Conservation (phyloP, 1,140 invertebrate species). For the Drosophila grimshawi region DNA sequence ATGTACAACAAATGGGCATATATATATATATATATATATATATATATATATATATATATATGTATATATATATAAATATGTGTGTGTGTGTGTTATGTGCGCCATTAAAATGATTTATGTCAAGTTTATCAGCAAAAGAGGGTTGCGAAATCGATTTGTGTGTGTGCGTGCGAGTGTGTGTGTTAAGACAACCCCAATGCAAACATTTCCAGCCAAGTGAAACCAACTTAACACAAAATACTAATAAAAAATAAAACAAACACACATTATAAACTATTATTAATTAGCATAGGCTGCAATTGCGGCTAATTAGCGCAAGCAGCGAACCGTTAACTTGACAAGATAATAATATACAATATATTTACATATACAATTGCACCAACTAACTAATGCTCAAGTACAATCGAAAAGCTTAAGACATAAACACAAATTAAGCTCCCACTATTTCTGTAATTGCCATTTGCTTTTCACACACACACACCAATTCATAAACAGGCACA, state of each 20-base stretch:
- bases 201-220: not conserved
- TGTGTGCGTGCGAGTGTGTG: conserved; percentile 16
- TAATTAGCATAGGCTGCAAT: conserved; percentile 19
- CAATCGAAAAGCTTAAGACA: conserved; percentile 40
- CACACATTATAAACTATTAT: conserved; percentile 3
- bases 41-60: conserved; percentile 2
- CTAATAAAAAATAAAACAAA: not conserved
- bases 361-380: conserved; percentile 16
- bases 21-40: not conserved
- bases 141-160: conserved; percentile 42
- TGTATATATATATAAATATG: not conserved
- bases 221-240: not conserved
- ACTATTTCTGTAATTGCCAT: conserved; percentile 4
- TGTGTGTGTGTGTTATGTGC: conserved; percentile 38
- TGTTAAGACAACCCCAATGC: not conserved
- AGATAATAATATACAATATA: not conserved
- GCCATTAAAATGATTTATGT: conserved; percentile 79
- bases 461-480: conserved; percentile 1
- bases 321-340: conserved; percentile 12
- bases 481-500: conserved; percentile 15
- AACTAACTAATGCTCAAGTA: conserved; percentile 29
- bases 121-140: conserved; percentile 61
- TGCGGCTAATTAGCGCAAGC: conserved; percentile 32
- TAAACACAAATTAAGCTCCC: conserved; percentile 10
- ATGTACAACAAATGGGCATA: conserved; percentile 36